A percentile compares a stretch with the other conserved stretches of the same genome.
Conservation (phyloP, 2,797 vertebrate genomes). For the Pipistrellus pipistrellus region DNA sequence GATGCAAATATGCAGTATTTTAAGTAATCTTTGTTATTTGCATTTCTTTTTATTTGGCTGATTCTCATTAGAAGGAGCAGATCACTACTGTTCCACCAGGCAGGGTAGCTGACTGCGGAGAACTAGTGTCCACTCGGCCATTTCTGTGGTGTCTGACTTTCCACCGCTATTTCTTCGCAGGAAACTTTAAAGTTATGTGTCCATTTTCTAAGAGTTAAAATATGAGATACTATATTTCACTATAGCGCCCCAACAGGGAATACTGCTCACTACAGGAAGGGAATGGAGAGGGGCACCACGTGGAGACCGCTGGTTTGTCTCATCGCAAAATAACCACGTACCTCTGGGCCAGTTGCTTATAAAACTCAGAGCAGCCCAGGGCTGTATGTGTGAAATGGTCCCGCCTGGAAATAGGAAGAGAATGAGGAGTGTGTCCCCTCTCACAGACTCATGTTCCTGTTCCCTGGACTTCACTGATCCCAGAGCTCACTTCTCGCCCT, state of each 20-base stretch:
- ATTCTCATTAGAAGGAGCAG: background rate
- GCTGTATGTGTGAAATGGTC: background rate
- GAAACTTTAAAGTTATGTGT: background rate
- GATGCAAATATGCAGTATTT: background rate
- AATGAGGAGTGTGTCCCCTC: background rate
- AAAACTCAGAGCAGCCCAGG: background rate
- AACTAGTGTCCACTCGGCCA: background rate
- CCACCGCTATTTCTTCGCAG: background rate
- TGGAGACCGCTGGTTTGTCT: background rate
- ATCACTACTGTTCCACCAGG: background rate
- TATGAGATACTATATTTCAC: background rate
- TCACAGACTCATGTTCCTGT: background rate
- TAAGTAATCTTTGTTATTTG: background rate
- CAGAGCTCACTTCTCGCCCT: background rate
- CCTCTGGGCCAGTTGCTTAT: background rate
- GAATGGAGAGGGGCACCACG: fast-evolving
- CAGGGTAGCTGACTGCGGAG: too few relatives aligned
- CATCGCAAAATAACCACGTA: background rate
- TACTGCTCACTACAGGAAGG: background rate
- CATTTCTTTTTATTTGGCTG: background rate
- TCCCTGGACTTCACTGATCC: background rate
- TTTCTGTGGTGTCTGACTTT: background rate
- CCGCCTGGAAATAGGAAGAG: background rate
- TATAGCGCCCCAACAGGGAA: background rate
- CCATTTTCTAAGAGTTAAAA: slow-evolving; percentile 23